These are phyloP conservation scores for Noctua fimbriata DNA, from an alignment of 2,888 invertebrate genomes.

Conservation along the genomic window DNA sequence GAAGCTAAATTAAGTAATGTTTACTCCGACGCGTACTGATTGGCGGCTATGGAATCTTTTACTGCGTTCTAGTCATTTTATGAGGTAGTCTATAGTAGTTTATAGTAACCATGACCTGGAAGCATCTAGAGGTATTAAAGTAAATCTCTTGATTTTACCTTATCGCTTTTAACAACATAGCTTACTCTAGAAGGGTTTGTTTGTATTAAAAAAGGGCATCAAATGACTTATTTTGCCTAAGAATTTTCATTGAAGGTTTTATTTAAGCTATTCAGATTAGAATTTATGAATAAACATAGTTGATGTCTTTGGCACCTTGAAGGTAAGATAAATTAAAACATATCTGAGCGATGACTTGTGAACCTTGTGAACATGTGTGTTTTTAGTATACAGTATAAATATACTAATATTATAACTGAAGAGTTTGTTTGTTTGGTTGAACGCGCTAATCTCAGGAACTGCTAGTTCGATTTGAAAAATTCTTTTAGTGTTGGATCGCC, in stretches of 20 bases:
- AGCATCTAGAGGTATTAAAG: conserved; percentile 46
- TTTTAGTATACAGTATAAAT: too few relatives aligned
- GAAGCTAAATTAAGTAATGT: conserved; percentile 47
- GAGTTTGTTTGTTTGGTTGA: too few relatives aligned
- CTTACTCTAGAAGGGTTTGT: conserved; percentile 38
- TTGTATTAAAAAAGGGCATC: conserved; percentile 47
- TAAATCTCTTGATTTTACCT: conserved; percentile 44
- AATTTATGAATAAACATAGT: conserved; percentile 58
- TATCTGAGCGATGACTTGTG: conserved; percentile 1
- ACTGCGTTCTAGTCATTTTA: conserved; percentile 39
- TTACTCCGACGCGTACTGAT: conserved; percentile 15
- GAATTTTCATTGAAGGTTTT: conserved; percentile 55
- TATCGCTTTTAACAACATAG: conserved; percentile 40
- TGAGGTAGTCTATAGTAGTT: conserved; percentile 28
- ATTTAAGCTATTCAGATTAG: conserved; percentile 56
- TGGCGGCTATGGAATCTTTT: conserved; percentile 33
- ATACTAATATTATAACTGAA: too few relatives aligned
- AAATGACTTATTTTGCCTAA: conserved; percentile 54
- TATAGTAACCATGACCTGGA: conserved; percentile 59
- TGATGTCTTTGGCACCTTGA: conserved; percentile 29
- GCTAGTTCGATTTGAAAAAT: too few relatives aligned
- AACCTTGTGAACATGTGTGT: too few relatives aligned
- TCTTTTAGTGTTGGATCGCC: too few relatives aligned
- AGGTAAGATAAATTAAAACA: conserved; percentile 38
- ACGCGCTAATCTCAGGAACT: too few relatives aligned